These are phyloP conservation scores for Sphaerodactylus townsendi DNA, from an alignment of 2,113 vertebrate genomes.

Conservation along the genomic window DNA sequence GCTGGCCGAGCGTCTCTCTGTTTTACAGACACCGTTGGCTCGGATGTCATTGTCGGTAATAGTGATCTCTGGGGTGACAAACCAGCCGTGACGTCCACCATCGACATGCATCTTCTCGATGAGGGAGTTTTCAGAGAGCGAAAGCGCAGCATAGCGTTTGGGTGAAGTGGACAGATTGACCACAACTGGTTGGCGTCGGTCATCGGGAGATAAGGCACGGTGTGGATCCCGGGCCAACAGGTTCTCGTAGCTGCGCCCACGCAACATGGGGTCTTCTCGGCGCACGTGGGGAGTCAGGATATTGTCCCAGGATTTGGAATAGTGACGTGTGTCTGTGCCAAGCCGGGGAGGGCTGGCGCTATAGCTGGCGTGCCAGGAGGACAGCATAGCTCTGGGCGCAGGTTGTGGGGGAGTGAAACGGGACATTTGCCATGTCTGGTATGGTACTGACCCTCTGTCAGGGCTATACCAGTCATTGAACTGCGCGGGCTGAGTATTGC, in stretches of 20 bases:
- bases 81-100: slow-evolving; percentile 85
- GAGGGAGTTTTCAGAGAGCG: slow-evolving; percentile 91
- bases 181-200: slow-evolving; percentile 85
- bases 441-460: slow-evolving; percentile 74
- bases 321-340: slow-evolving; percentile 83
- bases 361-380: slow-evolving; percentile 79
- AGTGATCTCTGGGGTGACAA: slow-evolving; percentile 94
- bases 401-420: slow-evolving; percentile 73
- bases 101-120: slow-evolving; percentile 80
- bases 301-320: slow-evolving; percentile 96
- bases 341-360: slow-evolving; percentile 75
- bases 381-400: slow-evolving; percentile 72
- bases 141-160: slow-evolving; percentile 91
- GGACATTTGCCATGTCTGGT: slow-evolving; percentile 75
- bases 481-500: slow-evolving; percentile 75
- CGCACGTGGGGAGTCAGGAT: slow-evolving; percentile 82
- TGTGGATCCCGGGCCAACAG: slow-evolving; percentile 82
- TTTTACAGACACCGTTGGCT: slow-evolving; percentile 70
- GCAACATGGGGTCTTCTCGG: slow-evolving; percentile 81
- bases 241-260: slow-evolving; percentile 93
- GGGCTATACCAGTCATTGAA: slow-evolving; percentile 86
- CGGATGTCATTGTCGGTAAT: slow-evolving; percentile 95
- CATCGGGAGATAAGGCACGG: slow-evolving; percentile 75
- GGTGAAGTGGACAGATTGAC: slow-evolving; percentile 96
- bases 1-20: slow-evolving; percentile 78